Evolutionary conservation across 2,797 vertebrate genomes (phyloP).

Genomic region (Capromys pilorides): DNA sequence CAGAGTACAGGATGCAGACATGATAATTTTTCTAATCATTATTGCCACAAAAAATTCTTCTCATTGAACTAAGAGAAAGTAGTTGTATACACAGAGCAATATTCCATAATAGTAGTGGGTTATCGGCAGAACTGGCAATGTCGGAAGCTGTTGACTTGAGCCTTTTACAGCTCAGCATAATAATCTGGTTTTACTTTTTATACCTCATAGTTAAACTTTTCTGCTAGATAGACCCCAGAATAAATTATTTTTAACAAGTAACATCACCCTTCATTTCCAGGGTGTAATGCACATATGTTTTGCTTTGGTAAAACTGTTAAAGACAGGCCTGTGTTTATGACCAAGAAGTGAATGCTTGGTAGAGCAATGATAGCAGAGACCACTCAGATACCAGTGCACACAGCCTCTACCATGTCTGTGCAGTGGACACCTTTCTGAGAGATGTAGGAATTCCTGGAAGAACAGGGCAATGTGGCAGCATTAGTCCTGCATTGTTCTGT

Average conservation of each 20-base stretch:
- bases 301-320: conserved; percentile 39
- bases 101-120: too few species aligned
- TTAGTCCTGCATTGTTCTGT: conserved; percentile 20
- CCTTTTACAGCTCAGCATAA: too few species aligned
- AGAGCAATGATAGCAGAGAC: background rate
- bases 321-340: background rate
- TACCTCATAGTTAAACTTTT: too few species aligned
- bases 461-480: background rate
- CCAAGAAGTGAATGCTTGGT: background rate
- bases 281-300: background rate
- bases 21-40: too few species aligned
- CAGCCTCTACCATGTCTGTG: background rate
- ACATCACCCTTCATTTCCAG: conserved; percentile 12
- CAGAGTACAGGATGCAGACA: too few species aligned
- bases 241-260: background rate
- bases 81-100: too few species aligned
- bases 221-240: too few species aligned
- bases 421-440: background rate
- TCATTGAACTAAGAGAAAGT: too few species aligned
- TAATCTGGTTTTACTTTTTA: too few species aligned
- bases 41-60: too few species aligned
- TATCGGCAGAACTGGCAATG: too few species aligned
- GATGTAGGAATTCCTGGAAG: background rate
- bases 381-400: background rate
- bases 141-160: too few species aligned